A percentile compares a stretch with the other conserved stretches of the same genome.
These are phyloP conservation scores for Phaethornis superciliosus DNA, from an alignment of 2,113 vertebrate species.

Conservation along the genomic window DNA sequence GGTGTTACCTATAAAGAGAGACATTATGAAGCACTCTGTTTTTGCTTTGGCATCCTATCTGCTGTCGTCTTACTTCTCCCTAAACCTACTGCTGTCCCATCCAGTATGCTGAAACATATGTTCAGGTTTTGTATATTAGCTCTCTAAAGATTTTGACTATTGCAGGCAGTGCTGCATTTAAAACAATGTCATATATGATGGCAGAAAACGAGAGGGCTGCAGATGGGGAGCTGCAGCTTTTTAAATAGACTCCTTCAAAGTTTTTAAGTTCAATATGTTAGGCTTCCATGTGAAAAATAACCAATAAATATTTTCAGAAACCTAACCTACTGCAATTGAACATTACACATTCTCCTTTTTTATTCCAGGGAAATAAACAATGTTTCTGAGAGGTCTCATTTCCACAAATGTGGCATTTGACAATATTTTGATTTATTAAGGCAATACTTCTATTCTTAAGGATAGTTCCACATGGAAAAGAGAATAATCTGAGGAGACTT, in stretches of 20 bases:
- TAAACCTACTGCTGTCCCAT: not conserved
- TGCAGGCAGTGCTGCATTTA: not conserved
- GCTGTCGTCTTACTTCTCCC: not conserved
- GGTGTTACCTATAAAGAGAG: not conserved
- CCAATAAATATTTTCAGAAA: not conserved
- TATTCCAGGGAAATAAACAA: not conserved
- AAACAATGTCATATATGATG: not conserved
- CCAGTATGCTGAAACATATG: not conserved
- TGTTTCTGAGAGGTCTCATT: not conserved
- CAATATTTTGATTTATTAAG: not conserved
- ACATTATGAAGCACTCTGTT: no score
- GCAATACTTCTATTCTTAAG: not conserved
- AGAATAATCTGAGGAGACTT: no score
- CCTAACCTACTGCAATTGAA: not conserved
- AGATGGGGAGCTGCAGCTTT: not conserved
- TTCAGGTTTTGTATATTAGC: not conserved
- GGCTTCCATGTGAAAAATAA: not conserved
- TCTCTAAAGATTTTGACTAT: not conserved
- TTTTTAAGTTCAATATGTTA: not conserved
- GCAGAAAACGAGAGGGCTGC: not conserved
- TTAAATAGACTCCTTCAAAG: not conserved
- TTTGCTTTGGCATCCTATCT: not conserved
- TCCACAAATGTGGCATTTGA: not conserved
- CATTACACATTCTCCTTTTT: not conserved
- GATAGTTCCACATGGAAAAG: no score